Evolutionary conservation across 2,797 vertebrate species (phyloP), one percentile per base, ranked within the genome.

Genomic region (Phoxinus dragarum): DNA sequence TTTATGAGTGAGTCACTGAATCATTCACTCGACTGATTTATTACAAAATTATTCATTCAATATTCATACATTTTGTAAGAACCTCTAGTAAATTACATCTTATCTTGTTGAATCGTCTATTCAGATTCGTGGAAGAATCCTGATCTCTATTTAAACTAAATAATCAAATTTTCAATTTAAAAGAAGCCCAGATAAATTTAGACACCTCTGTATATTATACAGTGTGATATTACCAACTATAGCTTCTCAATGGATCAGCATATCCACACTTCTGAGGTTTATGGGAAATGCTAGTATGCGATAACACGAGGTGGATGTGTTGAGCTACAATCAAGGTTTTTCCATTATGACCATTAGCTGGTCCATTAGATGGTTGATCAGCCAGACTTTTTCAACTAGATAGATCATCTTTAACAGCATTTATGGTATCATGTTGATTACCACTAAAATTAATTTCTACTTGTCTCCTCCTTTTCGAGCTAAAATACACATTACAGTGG

Each of bases 171-270:
- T 8, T n/a, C 10, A 5, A 59, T 59, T 27, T 12, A 59, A 40
- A 54, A 54, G 47, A 81, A 40, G 47, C 31, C 64, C 34, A 5
- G 23, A 61, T 61, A 14, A 42, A 78, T 77, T 9, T 31, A 52
- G 34, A 23, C 31, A 69, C 31, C 14, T 27, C 75, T 19, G 23
- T 59, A 27, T 27, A 27, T 27, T 27, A 27, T 27, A 77, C 36
- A 69, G 79, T 5, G 21, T 68, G 64, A 68, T 68, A 68, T 68
- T 64, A 80, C 78, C 2, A 23, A 59, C 52, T 77, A 54, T 54
- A 77, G 36, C 31, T 59, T 54, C 36, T 77, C 23, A 40, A 47
- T 17, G 23, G 69, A 59, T 74, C 69, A 82, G n/a, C 38, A 31
- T 31, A 74, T 68, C 38, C 31, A 47, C 16, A 42, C 21, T 56